Evolutionary conservation across 2,888 invertebrate genomes (phyloP), one percentile per base, ranked within the genome.

Genomic region (Ennomos erosarius): DNA sequence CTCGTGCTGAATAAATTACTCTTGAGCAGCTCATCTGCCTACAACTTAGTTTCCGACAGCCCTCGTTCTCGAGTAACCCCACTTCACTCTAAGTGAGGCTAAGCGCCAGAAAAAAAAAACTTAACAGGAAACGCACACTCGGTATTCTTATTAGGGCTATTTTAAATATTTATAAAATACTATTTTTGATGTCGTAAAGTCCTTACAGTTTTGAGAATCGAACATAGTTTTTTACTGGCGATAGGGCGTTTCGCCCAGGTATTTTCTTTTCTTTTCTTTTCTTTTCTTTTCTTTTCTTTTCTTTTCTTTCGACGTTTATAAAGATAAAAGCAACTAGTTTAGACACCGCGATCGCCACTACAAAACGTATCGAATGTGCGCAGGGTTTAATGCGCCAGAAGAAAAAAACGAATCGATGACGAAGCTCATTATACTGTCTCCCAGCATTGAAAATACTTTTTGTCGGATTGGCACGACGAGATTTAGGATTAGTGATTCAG

Each of bases 1-100:
- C 42, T 53, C 55, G 55, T 51, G 52, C 60, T 64, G 62, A 67
- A 67, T 67, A 67, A 64, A 63, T 67, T 67, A 64, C 56, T 62
- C 53, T 60, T 10, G 35, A 51, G 55, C 59, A 51, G 55, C 59
- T 60, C 55, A 55, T 62, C 56, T 61, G 54, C 50, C 63, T 60
- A 57, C 52, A 62, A 64, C 62, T 64, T 60, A 59, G 59, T 59
- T 59, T 52, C 57, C 49, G 40, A 50, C 59, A 50, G 43, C 51
- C 55, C 60, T 61, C 58, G 16, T 50, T 45, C 46, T 13, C n/a
- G 56, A 66, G 66, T 68, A 65, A 60, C 68, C 64, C 54, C 64
- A 65, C 65, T 65, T 68, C 59, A 56, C 50, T 53, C 51, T 65
- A 65, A 68, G 68, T 68, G 58, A 62, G 65, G 56, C 64, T 64